Evolutionary conservation across 2,113 vertebrate genomes (phyloP), one percentile per base, ranked within the genome.

Genomic region (Prionailurus viverrinus): DNA sequence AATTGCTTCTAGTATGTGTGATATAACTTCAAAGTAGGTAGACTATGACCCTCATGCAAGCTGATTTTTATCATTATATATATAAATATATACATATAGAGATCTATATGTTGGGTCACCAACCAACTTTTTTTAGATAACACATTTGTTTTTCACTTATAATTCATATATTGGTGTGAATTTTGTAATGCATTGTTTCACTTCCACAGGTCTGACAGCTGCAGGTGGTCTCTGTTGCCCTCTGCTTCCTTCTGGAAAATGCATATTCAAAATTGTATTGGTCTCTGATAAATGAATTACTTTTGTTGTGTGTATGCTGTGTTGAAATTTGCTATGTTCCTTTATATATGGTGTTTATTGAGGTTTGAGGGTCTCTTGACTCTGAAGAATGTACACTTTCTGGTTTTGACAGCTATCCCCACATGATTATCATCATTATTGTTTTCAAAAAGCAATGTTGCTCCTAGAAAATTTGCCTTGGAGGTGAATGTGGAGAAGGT

Each of bases 1-100:
- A 98, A 99, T 98, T 98, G 98, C 98, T 99, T 99, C 98, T 95
- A 98, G 98, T 99, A 98, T 96, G 83, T 99, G 98, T 98, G 98
- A 97, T 98, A 98, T 98, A 98, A 98, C 98, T 98, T 99, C 96
- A 97, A 97, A 98, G 88, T 98, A 98, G 98, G 94, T 98, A 98
- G 97, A 98, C 96, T 98, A 97, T 97, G 97, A 98, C 93, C 94
- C 92, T 98, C 98, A 98, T 97, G 98, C 97, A 98, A 99, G 97
- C 89, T 97, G 96, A 82, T 98, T 99, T 99, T 98, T 98, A 98
- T 97, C 98, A 99, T 98, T 98, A 98, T 96, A 95, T 98, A 80
- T 98, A 98, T 94, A 98, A 98, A 78, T 98, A 97, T 88, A 97
- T 73, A 66, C 80, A 92, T 88, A 87, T 21, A 76, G 45, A 61